Evolutionary conservation across 2,797 vertebrate species (phyloP).

Genomic region (Gallinago nigripennis): DNA sequence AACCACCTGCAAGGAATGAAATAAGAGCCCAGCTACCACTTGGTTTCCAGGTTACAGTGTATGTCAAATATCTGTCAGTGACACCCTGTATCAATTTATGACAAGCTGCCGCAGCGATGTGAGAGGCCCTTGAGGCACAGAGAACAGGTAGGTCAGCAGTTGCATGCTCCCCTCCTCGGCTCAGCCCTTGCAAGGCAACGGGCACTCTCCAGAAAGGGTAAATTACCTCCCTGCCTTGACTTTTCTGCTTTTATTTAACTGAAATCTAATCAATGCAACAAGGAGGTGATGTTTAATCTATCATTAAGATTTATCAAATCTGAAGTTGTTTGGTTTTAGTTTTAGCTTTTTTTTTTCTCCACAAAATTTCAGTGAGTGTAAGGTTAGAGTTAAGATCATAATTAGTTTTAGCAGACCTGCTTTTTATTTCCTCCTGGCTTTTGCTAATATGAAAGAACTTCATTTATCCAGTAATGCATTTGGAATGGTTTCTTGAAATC

Average conservation of each 20-base stretch:
- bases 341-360: background rate
- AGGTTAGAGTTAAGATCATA: background rate
- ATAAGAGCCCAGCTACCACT: slow-evolving; percentile 71
- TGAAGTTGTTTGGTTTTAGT: background rate
- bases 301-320: slow-evolving; percentile 30
- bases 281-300: slow-evolving; percentile 35
- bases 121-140: slow-evolving; percentile 75
- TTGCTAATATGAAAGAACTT: slow-evolving; percentile 41
- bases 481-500: slow-evolving; percentile 44
- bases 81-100: slow-evolving; percentile 70
- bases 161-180: slow-evolving; percentile 49
- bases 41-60: slow-evolving; percentile 72
- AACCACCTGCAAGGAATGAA: slow-evolving; percentile 67
- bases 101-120: slow-evolving; percentile 71
- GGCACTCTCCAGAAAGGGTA: background rate
- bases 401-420: slow-evolving; percentile 42
- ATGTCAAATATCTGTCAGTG: slow-evolving; percentile 72
- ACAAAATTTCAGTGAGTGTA: slow-evolving; percentile 16
- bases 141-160: slow-evolving; percentile 80
- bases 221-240: slow-evolving; percentile 7
- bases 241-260: slow-evolving; percentile 20
- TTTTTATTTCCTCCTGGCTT: slow-evolving; percentile 43
- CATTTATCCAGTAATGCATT: slow-evolving; percentile 30
- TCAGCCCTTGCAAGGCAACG: slow-evolving; percentile 22
- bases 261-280: slow-evolving; percentile 7